Base-by-base conservation (phyloP, 2,113 vertebrate species). In the Leiothrix lutea region DNA sequence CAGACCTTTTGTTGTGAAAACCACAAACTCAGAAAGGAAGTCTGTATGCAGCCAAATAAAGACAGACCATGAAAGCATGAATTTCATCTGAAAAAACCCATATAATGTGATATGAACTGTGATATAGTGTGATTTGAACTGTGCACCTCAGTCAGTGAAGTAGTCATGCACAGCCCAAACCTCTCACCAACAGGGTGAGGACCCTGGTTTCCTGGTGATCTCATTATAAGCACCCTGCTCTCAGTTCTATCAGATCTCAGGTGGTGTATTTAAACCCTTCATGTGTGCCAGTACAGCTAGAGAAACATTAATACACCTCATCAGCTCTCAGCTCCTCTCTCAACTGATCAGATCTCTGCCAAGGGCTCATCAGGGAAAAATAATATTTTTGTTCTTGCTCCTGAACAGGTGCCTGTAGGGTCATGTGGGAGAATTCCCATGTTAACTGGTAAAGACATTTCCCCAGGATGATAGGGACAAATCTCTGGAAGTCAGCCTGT, bases 51-150 rank as follows among this genome's bases (percentile, higher is more conserved):
- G 65, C 6, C 54, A 87, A 81, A 50, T 16, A 45, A 47, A 61
- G 10, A 45, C 0, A 38, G 28, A 57, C 16, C 10, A 31, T 3
- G 1, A 38, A 71, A 86, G 10, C 3, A 50, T 2, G 0, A 57
- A 73, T 44, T 74, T 20, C 7, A 78, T 8, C 33, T 44, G 8
- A 54, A 62, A n/a, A 21, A 2, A 2, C 25, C 53, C 53, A 35
- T 6, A 2, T 5, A 36, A 11, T 42, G 29, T 12, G 12, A 29
- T 16, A 23, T 1, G 18, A 79, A 84, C 14, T 75, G 56, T 48
- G 44, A 20, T 20, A 5, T 4, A 36, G 28, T 33, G 45, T 40
- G 57, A 36, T 40, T 31, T 75, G 16, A 23, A 53, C 31, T 48
- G 36, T 24, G n/a, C n/a, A 56, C 12, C 38, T 57, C 11, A 35